Evolutionary conservation across 2,888 invertebrate genomes (phyloP).

Genomic region (Eupithecia exiguata): DNA sequence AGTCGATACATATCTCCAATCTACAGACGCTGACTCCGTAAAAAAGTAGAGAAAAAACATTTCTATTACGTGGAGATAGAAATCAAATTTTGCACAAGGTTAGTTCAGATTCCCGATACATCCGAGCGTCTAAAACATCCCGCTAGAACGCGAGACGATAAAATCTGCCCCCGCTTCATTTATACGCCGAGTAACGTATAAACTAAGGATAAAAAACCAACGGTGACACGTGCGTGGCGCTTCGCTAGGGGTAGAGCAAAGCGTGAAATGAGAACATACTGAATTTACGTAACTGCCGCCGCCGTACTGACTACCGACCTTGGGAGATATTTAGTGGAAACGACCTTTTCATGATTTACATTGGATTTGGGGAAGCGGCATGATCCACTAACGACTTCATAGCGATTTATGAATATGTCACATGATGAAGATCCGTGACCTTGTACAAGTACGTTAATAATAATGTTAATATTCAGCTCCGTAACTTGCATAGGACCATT

Average conservation of each 20-base stretch:
- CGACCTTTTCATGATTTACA: constrained; percentile 26
- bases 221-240: constrained; percentile 54
- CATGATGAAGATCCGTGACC: not conserved
- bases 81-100: constrained; percentile 55
- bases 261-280: constrained; percentile 41
- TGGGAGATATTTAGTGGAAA: constrained; percentile 32
- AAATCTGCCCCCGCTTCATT: constrained; percentile 53
- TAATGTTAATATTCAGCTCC: not conserved
- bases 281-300: constrained; percentile 42
- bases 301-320: constrained; percentile 26
- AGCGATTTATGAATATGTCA: constrained; percentile 8
- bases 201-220: constrained; percentile 50
- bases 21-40: constrained; percentile 36
- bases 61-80: constrained; percentile 52
- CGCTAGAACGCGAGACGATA: constrained; percentile 51
- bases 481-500: not conserved
- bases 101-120: constrained; percentile 60
- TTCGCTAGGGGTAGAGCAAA: constrained; percentile 35
- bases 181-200: constrained; percentile 49
- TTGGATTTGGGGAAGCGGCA: constrained; percentile 8
- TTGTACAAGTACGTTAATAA: not conserved
- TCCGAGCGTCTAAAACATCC: constrained; percentile 49
- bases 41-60: constrained; percentile 43
- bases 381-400: constrained; percentile 12
- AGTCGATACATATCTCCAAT: constrained; percentile 44